phyloP scores from a whole-genome alignment of 2,113 vertebrate species.

The Eolophus roseicapilla region DNA sequence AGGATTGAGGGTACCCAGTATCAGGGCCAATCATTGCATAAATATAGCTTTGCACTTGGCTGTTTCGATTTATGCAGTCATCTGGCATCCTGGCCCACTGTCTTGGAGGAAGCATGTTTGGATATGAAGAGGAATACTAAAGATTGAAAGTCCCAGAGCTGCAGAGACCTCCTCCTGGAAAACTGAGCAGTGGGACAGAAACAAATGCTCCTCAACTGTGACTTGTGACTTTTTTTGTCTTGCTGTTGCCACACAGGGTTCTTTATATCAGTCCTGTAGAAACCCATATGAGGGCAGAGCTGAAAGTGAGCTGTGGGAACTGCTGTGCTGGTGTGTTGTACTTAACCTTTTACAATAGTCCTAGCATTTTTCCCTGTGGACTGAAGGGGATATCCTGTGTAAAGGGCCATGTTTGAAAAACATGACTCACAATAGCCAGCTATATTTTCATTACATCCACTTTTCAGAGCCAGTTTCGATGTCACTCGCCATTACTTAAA shows the following conservation, averaged over 20 bases:
- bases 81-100: fast-evolving
- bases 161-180: background rate
- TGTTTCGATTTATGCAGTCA: background rate
- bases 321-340: background rate
- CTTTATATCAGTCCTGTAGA: background rate
- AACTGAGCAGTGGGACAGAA: background rate
- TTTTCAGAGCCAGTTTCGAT: background rate
- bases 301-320: background rate
- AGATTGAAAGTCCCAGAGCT: background rate
- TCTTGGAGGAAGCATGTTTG: background rate
- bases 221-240: background rate
- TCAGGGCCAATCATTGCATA: background rate
- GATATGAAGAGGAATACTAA: background rate
- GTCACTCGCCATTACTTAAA: background rate
- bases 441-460: background rate
- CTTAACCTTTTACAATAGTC: background rate
- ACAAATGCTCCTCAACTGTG: background rate
- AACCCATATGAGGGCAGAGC: background rate
- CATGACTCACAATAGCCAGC: background rate
- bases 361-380: background rate
- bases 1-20: background rate
- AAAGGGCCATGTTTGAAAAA: background rate
- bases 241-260: background rate
- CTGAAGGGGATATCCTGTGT: constrained; percentile 14
- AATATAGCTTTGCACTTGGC: background rate